A percentile compares a stretch with the other conserved stretches of the same genome.
These are phyloP conservation scores for Saccostrea glomerata DNA, from an alignment of 1,140 invertebrate genomes.

Conservation along the genomic window DNA sequence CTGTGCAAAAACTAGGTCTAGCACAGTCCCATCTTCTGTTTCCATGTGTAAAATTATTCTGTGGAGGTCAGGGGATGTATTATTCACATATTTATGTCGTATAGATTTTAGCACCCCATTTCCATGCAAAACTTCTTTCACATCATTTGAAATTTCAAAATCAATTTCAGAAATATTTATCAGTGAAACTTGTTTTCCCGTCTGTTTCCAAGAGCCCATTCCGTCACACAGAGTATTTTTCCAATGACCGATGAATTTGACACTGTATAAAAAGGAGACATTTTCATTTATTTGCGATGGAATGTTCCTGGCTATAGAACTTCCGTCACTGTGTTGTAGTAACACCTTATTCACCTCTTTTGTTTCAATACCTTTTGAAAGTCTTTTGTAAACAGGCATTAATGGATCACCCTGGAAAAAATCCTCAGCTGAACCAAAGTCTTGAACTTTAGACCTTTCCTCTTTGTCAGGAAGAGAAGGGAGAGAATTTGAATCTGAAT, in stretches of 20 bases:
- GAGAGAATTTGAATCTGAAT: background rate
- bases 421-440: background rate
- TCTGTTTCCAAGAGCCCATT: slow-evolving; percentile 20
- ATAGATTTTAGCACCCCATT: background rate
- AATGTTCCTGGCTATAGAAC: background rate
- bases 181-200: background rate
- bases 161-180: background rate
- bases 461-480: background rate
- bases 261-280: slow-evolving; percentile 4
- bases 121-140: background rate
- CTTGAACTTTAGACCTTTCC: background rate
- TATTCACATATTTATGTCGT: background rate
- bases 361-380: background rate
- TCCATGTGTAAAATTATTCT: background rate
- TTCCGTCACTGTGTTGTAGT: background rate
- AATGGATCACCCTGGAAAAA: background rate
- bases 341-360: background rate
- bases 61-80: background rate
- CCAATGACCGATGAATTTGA: slow-evolving; percentile 33
- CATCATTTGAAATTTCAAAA: background rate
- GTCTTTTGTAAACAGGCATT: background rate
- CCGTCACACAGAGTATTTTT: slow-evolving; percentile 35
- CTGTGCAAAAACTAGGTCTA: background rate
- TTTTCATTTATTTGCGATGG: background rate
- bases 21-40: background rate